Conservation (phyloP, 2,888 invertebrate species). For the Drosophila phalerata region DNA sequence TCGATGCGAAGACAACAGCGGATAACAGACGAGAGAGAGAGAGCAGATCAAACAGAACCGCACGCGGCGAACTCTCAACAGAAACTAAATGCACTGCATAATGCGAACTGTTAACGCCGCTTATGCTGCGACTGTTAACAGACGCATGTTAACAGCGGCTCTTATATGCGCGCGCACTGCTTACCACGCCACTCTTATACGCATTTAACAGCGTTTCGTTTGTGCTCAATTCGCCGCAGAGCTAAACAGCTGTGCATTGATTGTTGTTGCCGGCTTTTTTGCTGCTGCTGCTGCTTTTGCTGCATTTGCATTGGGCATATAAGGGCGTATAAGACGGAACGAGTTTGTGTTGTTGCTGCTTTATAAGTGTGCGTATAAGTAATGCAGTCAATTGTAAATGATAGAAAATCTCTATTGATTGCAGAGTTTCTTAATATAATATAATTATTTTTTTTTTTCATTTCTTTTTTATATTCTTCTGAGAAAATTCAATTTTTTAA, state of each 20-base stretch:
- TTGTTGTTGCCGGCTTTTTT: constrained; percentile 66
- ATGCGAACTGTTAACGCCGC: constrained; percentile 13
- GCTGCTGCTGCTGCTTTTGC: constrained; percentile 15
- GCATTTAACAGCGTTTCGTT: constrained; percentile 21
- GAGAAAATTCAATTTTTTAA: too few species aligned
- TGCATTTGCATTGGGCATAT: constrained; percentile 30
- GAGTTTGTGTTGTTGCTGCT: constrained; percentile 7
- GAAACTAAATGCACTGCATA: constrained; percentile 39
- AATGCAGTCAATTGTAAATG: neutral
- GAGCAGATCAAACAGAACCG: constrained; percentile 26
- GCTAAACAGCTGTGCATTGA: constrained; percentile 47
- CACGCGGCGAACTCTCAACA: constrained; percentile 55
- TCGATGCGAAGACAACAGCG: constrained; percentile 3
- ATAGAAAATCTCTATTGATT: neutral
- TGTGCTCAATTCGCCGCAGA: constrained; percentile 31
- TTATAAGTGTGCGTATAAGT: constrained; percentile 2
- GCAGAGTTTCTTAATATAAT: neutral
- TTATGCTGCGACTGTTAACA: constrained; percentile 15
- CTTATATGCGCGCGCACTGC: constrained; percentile 31
- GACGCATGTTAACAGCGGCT: constrained; percentile 2
- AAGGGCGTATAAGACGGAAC: constrained; percentile 52
- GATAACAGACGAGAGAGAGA: neutral
- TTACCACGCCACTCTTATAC: constrained; percentile 18
- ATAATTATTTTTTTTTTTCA: neutral
- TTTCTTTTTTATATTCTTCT: too few species aligned